Conservation (phyloP, 2,797 vertebrate genomes). For the Gymnoscopelus braueri region DNA sequence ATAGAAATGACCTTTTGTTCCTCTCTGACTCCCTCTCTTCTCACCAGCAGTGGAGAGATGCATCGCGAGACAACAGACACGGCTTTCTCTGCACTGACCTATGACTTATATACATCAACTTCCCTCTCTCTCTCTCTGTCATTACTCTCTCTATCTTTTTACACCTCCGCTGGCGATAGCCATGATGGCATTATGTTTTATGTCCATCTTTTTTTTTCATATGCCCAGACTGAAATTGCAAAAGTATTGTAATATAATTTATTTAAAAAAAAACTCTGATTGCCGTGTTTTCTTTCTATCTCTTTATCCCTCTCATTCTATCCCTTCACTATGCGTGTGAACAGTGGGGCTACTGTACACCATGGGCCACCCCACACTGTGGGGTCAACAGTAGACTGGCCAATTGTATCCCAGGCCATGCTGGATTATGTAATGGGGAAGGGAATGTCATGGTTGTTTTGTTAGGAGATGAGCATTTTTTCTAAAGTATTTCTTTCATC, state of each 20-base stretch:
- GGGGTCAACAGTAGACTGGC: slow-evolving; percentile 48
- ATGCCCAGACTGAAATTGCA: too few relatives aligned
- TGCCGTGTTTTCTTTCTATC: too few relatives aligned
- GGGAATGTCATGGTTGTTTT: slow-evolving; percentile 2
- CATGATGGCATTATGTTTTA: too few relatives aligned
- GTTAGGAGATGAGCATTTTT: not conserved
- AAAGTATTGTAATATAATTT: too few relatives aligned
- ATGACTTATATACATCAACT: slow-evolving; percentile 6
- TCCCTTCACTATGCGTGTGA: slow-evolving; percentile 19
- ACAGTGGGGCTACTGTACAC: slow-evolving; percentile 55
- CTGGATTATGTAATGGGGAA: slow-evolving; percentile 29
- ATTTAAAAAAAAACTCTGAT: too few relatives aligned
- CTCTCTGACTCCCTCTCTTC: slow-evolving; percentile 15
- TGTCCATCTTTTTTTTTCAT: too few relatives aligned
- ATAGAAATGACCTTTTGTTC: slow-evolving; percentile 54
- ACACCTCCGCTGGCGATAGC: not conserved
- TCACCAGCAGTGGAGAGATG: slow-evolving; percentile 2
- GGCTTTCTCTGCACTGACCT: slow-evolving; percentile 34
- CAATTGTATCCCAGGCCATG: slow-evolving; percentile 40
- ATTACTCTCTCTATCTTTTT: slow-evolving; percentile 6
- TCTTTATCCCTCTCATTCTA: slow-evolving; percentile 30
- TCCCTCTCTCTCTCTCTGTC: slow-evolving; percentile 7
- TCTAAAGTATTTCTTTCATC: not conserved
- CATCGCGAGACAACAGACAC: slow-evolving; percentile 48
- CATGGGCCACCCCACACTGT: slow-evolving; percentile 18